Percentiles rank a stretch among this genome's conserved stretches.
phyloP scores from a whole-genome alignment of 2,888 invertebrate species.

The Diogma glabrata region DNA sequence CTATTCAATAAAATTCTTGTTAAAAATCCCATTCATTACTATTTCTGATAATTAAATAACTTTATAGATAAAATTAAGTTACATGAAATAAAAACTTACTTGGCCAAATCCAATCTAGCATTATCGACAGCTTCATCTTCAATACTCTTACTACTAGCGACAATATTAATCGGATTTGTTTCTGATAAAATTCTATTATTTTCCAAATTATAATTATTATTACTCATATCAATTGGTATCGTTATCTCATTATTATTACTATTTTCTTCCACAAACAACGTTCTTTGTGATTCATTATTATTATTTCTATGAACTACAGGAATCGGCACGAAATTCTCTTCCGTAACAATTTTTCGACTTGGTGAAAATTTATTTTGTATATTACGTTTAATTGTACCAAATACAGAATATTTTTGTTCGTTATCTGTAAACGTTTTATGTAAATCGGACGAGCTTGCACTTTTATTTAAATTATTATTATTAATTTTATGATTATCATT shows the following conservation, averaged over 20 bases:
- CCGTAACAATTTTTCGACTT: slow-evolving; percentile 6
- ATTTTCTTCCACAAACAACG: too few species aligned
- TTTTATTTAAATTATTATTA: slow-evolving; percentile 7
- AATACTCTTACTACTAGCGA: neutral
- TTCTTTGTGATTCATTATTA: too few species aligned
- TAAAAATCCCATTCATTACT: too few species aligned
- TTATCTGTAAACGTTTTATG: neutral
- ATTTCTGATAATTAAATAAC: too few species aligned
- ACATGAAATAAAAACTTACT: too few species aligned
- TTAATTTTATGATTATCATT: slow-evolving; percentile 6
- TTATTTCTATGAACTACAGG: neutral
- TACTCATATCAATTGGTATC: too few species aligned
- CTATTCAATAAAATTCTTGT: too few species aligned
- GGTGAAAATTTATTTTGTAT: slow-evolving; percentile 9
- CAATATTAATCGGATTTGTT: too few species aligned
- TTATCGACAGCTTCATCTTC: slow-evolving; percentile 2
- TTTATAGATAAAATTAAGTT: too few species aligned
- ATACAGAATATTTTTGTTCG: slow-evolving; percentile 3
- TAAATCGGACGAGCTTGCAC: slow-evolving; percentile 6
- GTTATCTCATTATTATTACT: neutral
- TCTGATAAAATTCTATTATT: too few species aligned
- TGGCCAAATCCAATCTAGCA: slow-evolving; percentile 1
- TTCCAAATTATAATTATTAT: too few species aligned
- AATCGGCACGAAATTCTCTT: slow-evolving; percentile 4
- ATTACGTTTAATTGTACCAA: slow-evolving; percentile 7